A percentile compares a stretch with the other conserved stretches of the same genome.
phyloP scores from a whole-genome alignment of 2,888 invertebrate species.

The Temnothorax rugatulus region DNA sequence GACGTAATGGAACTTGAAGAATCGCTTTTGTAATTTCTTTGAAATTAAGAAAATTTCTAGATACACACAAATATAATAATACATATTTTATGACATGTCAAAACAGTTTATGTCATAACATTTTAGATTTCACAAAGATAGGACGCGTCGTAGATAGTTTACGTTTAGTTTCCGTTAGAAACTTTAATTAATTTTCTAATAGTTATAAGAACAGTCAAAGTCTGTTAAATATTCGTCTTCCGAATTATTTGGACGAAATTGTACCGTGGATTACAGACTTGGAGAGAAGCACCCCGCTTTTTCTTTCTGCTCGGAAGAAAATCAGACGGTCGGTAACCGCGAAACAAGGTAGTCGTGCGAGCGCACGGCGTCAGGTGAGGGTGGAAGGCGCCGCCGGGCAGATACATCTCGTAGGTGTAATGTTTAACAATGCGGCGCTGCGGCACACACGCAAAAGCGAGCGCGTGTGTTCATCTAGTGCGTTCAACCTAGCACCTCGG shows the following conservation, averaged over 20 bases:
- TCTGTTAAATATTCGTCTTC: not conserved
- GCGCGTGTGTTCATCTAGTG: constrained; percentile 65
- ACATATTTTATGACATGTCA: not conserved
- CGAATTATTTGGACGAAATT: not conserved
- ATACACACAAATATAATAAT: not conserved
- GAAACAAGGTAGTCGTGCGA: constrained; percentile 46
- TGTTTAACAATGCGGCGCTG: constrained; percentile 72
- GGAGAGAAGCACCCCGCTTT: not conserved
- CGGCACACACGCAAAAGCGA: constrained; percentile 46
- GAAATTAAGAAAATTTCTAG: not conserved
- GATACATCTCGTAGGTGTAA: constrained; percentile 69
- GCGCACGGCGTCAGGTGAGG: constrained; percentile 46
- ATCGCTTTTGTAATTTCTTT: not conserved
- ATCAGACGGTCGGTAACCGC: constrained; percentile 31
- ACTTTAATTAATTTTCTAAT: not conserved
- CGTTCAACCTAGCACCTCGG: constrained; percentile 80
- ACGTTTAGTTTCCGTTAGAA: not conserved
- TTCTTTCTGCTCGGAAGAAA: constrained; percentile 22
- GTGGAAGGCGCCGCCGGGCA: constrained; percentile 58
- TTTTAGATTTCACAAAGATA: not conserved
- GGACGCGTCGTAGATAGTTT: not conserved
- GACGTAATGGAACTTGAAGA: constrained; percentile 28
- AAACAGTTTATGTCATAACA: not conserved
- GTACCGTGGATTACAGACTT: not conserved
- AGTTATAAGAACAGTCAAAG: not conserved